phyloP scores from a whole-genome alignment of 2,113 vertebrate species.

The Redunca redunca region DNA sequence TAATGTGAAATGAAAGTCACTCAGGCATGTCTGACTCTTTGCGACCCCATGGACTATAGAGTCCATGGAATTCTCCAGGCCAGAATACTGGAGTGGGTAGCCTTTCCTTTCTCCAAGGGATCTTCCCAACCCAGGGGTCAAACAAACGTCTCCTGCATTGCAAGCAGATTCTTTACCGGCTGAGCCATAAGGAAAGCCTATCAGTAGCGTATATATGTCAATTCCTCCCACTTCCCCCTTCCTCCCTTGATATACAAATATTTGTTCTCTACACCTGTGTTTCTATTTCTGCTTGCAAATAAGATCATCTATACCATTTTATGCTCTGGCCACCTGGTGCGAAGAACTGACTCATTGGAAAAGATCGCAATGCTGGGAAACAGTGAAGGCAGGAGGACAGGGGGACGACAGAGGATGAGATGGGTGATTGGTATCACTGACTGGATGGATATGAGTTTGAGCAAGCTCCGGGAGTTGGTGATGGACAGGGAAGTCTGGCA shows the following conservation, averaged over 20 bases:
- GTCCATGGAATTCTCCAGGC: neutral
- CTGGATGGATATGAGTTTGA: neutral
- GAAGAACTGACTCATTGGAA: neutral
- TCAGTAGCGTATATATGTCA: neutral
- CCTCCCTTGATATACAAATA: neutral
- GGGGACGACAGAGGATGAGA: accelerated
- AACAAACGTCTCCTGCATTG: neutral
- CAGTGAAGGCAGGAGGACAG: neutral
- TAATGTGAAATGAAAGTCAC: neutral
- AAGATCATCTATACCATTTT: neutral
- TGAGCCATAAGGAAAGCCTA: neutral
- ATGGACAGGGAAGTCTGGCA: neutral
- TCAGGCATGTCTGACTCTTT: neutral
- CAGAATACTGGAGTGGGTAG: neutral
- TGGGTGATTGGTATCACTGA: neutral
- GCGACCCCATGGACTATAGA: neutral
- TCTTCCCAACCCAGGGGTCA: neutral
- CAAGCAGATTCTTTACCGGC: neutral
- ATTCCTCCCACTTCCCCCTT: neutral
- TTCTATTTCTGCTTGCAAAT: neutral
- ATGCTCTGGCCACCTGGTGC: neutral
- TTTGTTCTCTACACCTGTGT: neutral
- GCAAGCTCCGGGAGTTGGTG: neutral
- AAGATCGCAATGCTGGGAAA: neutral
- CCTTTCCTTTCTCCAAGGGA: neutral